Evolutionary conservation across 1,140 invertebrate genomes (phyloP), one percentile per base, ranked within the genome.

Genomic region (Pseudobourletiella spinata): DNA sequence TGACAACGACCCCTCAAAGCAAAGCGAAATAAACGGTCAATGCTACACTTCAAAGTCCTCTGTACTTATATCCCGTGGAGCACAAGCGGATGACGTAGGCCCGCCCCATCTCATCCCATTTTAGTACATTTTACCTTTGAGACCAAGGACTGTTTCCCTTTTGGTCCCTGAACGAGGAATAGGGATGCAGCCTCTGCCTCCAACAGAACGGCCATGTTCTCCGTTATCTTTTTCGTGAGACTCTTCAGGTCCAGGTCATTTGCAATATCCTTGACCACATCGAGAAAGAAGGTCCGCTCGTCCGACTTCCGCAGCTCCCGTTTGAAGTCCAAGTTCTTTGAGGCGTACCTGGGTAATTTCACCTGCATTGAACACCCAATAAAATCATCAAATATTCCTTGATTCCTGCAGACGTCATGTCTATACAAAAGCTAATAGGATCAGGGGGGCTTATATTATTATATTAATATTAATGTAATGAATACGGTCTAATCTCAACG

Each of bases 261-360:
- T 16, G 77, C 76, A 55, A 79, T 76, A 63, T 79, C 78, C 44
- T 77, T 70, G 2, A 79, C 76, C 42, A 76, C 74, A 46, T 76
- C 73, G 25, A 79, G 70, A 57, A 79, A 78, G 66, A 79, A 79
- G 18, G 76, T 74, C 6, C 76, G 62, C 59, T 78, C 77, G 39
- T 77, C 77, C 44, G 71, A 68, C 4, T 59, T 58, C n/a, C 72
- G 46, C 59, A 77, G 67, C 42, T 77, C 75, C n/a, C 76, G 64
- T 64, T 79, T 79, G 18, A 72, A 69, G 20, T 77, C 74, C 30
- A 75, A 65, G 56, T 73, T 74, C 50, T 72, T 74, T 28, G 73
- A 73, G 14, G 72, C 72, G 70, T 74, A 75, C 43, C 72, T 68
- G 1, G 77, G 77, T 1, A 79, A 69, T 2, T 70, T 67, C 14